phyloP scores from a whole-genome alignment of 2,888 invertebrate species.

The Stictocephala bisonia region DNA sequence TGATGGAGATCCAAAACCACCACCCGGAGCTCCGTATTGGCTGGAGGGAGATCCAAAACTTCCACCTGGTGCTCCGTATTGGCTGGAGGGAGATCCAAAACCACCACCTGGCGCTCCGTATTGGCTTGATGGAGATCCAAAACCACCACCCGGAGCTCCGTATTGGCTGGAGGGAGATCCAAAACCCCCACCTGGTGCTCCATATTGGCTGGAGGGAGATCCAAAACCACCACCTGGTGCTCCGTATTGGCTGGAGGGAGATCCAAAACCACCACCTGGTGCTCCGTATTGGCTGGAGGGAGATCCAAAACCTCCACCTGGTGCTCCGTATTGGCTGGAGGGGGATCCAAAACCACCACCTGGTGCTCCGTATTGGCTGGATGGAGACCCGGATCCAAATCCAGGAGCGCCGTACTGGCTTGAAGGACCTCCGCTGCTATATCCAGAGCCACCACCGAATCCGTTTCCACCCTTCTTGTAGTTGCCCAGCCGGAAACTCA shows the following conservation, averaged over 20 bases:
- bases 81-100: slow-evolving; percentile 14
- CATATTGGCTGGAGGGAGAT: slow-evolving; percentile 64
- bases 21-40: slow-evolving; percentile 62
- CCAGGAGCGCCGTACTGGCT: slow-evolving; percentile 32
- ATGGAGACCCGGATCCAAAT: neutral
- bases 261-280: slow-evolving; percentile 16
- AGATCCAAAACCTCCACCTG: slow-evolving; percentile 11
- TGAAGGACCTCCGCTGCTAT: slow-evolving; percentile 41
- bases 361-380: slow-evolving; percentile 18
- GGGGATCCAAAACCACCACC: slow-evolving; percentile 36
- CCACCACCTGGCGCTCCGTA: slow-evolving; percentile 32
- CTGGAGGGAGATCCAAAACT: slow-evolving; percentile 31
- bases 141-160: slow-evolving; percentile 12
- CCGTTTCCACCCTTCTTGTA: slow-evolving; percentile 34
- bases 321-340: slow-evolving; percentile 42
- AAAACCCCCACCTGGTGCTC: slow-evolving; percentile 59
- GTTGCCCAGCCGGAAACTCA: slow-evolving; percentile 48
- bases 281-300: slow-evolving; percentile 51
- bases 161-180: slow-evolving; percentile 11
- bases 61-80: slow-evolving; percentile 47
- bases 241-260: slow-evolving; percentile 67
- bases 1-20: slow-evolving; percentile 39
- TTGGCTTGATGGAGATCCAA: slow-evolving; percentile 35
- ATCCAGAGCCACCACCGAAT: slow-evolving; percentile 30
- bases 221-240: slow-evolving; percentile 57